Conservation (phyloP, 1,140 invertebrate species). For the Luehdorfia chinensis region DNA sequence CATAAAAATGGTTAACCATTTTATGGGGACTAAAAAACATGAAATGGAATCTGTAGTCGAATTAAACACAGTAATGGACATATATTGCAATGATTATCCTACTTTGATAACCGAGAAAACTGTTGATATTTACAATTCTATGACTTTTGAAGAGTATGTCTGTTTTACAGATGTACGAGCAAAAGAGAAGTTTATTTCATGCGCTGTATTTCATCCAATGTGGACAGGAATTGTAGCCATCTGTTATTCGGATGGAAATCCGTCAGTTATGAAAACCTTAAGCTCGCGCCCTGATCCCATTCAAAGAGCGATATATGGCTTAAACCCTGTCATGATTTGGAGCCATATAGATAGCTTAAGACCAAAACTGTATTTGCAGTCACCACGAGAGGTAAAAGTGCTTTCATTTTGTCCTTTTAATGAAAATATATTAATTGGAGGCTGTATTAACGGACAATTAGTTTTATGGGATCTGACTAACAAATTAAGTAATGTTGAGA, state of each 20-base stretch:
- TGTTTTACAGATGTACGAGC: slow-evolving; percentile 80
- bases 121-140: slow-evolving; percentile 47
- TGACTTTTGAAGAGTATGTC: slow-evolving; percentile 78
- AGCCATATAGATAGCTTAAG: slow-evolving; percentile 82
- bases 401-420: slow-evolving; percentile 83
- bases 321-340: slow-evolving; percentile 85
- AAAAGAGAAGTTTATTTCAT: slow-evolving; percentile 81
- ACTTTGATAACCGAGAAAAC: slow-evolving; percentile 70
- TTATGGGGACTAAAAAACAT: slow-evolving; percentile 31
- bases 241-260: slow-evolving; percentile 78
- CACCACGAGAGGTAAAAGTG: slow-evolving; percentile 80
- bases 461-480: slow-evolving; percentile 85
- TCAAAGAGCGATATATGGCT: slow-evolving; percentile 72
- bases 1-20: slow-evolving; percentile 54
- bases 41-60: slow-evolving; percentile 66
- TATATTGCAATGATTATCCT: slow-evolving; percentile 81
- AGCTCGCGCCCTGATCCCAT: slow-evolving; percentile 66
- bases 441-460: slow-evolving; percentile 84
- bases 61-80: slow-evolving; percentile 80
- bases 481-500: slow-evolving; percentile 81
- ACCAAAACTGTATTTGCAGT: slow-evolving; percentile 84
- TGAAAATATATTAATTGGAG: slow-evolving; percentile 83
- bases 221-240: slow-evolving; percentile 81
- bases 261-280: slow-evolving; percentile 56
- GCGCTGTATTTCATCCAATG: slow-evolving; percentile 82